Conservation (phyloP, 1,140 invertebrate species). For the Lordiphosa clarofinis region DNA sequence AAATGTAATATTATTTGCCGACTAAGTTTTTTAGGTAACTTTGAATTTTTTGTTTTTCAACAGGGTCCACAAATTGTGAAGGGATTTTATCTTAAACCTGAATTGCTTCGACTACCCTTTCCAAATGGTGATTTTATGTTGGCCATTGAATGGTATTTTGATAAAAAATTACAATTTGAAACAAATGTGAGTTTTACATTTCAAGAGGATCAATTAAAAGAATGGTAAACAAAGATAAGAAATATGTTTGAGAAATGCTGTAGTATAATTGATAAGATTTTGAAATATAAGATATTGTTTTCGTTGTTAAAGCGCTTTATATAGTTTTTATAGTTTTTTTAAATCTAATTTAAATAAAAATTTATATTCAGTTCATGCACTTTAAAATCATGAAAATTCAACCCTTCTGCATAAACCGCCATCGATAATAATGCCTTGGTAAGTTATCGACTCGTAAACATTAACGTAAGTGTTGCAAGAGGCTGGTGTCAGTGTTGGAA, state of each 20-base stretch:
- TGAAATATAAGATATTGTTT: too few relatives aligned
- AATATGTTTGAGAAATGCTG: too few relatives aligned
- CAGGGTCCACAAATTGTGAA: slow-evolving; percentile 11
- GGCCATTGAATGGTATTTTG: slow-evolving; percentile 1
- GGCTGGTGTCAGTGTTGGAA: slow-evolving; percentile 20
- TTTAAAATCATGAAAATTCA: too few relatives aligned
- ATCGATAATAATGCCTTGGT: background rate
- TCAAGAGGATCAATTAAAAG: background rate
- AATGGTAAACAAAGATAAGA: background rate
- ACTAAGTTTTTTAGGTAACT: too few relatives aligned
- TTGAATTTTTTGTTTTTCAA: background rate
- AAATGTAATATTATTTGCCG: too few relatives aligned
- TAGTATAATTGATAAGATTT: too few relatives aligned
- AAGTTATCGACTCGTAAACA: slow-evolving; percentile 1
- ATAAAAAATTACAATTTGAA: slow-evolving; percentile 1
- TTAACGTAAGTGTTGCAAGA: slow-evolving; percentile 20
- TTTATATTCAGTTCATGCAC: too few relatives aligned
- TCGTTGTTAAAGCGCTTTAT: too few relatives aligned
- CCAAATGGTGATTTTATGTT: slow-evolving; percentile 19
- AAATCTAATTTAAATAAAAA: too few relatives aligned
- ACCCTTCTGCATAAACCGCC: too few relatives aligned
- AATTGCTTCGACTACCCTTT: background rate
- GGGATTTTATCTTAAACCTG: slow-evolving; percentile 2
- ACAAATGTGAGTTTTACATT: slow-evolving; percentile 14
- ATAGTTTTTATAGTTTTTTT: too few relatives aligned